These are phyloP conservation scores for Numenius phaeopus DNA, from an alignment of 2,797 vertebrate genomes.

Conservation along the genomic window DNA sequence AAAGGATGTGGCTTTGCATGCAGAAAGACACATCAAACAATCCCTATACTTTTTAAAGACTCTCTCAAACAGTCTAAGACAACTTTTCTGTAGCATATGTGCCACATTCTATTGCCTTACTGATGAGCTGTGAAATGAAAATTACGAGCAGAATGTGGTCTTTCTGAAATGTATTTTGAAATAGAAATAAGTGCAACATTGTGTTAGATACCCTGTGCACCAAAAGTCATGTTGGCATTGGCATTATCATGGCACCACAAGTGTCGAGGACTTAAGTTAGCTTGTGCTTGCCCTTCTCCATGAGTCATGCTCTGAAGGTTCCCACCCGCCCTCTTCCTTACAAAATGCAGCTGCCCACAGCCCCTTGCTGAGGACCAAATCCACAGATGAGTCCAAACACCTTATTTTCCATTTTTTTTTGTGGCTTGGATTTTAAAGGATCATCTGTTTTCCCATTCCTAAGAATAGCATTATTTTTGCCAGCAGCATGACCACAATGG, in stretches of 20 bases:
- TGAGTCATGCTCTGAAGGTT: neutral
- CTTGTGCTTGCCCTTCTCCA: neutral
- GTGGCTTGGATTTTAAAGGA: constrained; percentile 42
- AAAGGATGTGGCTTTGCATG: constrained; percentile 1
- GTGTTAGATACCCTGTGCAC: neutral
- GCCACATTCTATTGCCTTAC: neutral
- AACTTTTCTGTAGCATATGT: neutral
- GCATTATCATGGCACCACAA: neutral
- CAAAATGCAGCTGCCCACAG: neutral
- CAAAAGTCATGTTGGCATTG: neutral
- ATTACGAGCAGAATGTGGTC: neutral
- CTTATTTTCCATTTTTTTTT: constrained; percentile 23
- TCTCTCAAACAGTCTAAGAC: neutral
- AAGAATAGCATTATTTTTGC: constrained; percentile 39
- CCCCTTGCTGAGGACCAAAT: neutral
- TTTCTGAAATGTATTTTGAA: neutral
- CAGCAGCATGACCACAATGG: constrained; percentile 22
- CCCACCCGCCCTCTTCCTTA: neutral
- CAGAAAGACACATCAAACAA: neutral
- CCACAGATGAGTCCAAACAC: neutral
- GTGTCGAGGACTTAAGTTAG: neutral
- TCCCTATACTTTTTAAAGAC: neutral
- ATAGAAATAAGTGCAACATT: neutral
- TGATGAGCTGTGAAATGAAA: constrained; percentile 3
- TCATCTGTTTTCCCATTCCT: constrained; percentile 39